Evolutionary conservation across 1,140 invertebrate genomes (phyloP).

Genomic region (Leptinotarsa lineolata): DNA sequence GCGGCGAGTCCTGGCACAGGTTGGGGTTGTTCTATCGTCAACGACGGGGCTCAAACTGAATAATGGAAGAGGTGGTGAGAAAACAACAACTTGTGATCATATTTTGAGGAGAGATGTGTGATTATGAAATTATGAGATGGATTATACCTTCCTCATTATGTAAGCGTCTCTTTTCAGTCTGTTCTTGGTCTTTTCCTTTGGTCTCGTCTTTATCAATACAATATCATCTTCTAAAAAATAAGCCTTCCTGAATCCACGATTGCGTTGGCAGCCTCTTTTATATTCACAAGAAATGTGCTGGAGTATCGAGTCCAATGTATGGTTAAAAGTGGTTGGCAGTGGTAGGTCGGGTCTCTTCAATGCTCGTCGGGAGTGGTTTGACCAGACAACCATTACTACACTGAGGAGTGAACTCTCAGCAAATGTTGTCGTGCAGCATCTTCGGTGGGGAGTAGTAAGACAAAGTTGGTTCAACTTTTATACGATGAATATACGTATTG

Average conservation of each 20-base stretch:
- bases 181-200: not conserved
- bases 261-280: constrained; percentile 2
- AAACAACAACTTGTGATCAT: not conserved
- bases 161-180: not conserved
- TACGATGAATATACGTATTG: no score
- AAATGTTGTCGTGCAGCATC: no score
- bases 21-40: not conserved
- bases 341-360: no score
- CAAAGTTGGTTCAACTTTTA: no score
- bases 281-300: constrained; percentile 11
- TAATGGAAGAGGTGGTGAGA: no score
- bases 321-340: no score
- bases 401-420: no score
- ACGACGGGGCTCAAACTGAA: not conserved
- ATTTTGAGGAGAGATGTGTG: not conserved
- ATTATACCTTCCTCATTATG: constrained; percentile 11
- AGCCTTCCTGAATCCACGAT: constrained; percentile 10
- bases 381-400: no score
- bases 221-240: not conserved
- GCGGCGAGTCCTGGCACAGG: not conserved
- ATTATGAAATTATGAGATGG: constrained; percentile 15
- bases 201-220: not conserved
- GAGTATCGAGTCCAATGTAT: constrained; percentile 17
- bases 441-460: no score
- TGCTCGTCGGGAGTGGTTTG: no score